Evolutionary conservation across 2,113 vertebrate species (phyloP).

Genomic region (Xiphias gladius): DNA sequence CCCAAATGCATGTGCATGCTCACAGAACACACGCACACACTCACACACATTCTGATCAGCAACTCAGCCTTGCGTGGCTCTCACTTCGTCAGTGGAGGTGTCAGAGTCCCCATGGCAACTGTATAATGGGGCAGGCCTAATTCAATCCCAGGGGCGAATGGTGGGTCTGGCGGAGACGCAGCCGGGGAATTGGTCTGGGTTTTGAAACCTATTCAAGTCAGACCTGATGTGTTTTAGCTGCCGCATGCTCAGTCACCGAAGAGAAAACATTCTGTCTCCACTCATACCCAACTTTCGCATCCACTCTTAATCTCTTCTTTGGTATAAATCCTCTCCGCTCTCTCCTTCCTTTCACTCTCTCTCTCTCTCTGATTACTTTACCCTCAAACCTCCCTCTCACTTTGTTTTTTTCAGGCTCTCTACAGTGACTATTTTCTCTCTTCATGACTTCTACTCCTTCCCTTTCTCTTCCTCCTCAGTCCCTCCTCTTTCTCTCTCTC

Average conservation of each 20-base stretch:
- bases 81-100: conserved; percentile 89
- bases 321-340: conserved; percentile 27
- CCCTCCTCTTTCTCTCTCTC: conserved; percentile 34
- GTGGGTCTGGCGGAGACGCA: conserved; percentile 69
- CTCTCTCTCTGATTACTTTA: conserved; percentile 53
- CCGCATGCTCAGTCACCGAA: conserved; percentile 62
- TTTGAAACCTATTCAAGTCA: conserved; percentile 74
- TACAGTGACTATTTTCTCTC: conserved; percentile 46
- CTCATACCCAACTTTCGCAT: conserved; percentile 64
- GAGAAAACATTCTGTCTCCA: conserved; percentile 68
- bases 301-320: conserved; percentile 56
- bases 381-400: conserved; percentile 29
- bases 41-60: conserved; percentile 72
- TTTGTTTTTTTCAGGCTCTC: conserved; percentile 55
- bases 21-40: conserved; percentile 11
- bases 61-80: conserved; percentile 78
- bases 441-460: conserved; percentile 42
- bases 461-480: conserved; percentile 65
- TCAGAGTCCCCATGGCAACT: conserved; percentile 95
- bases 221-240: conserved; percentile 70
- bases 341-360: conserved; percentile 28
- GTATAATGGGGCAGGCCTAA: conserved; percentile 94
- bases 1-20: conserved; percentile 18
- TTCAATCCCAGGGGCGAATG: conserved; percentile 88
- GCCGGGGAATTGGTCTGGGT: conserved; percentile 73